These are phyloP conservation scores for Emydocephalus ijimae DNA, from an alignment of 2,113 vertebrate species.

Conservation along the genomic window DNA sequence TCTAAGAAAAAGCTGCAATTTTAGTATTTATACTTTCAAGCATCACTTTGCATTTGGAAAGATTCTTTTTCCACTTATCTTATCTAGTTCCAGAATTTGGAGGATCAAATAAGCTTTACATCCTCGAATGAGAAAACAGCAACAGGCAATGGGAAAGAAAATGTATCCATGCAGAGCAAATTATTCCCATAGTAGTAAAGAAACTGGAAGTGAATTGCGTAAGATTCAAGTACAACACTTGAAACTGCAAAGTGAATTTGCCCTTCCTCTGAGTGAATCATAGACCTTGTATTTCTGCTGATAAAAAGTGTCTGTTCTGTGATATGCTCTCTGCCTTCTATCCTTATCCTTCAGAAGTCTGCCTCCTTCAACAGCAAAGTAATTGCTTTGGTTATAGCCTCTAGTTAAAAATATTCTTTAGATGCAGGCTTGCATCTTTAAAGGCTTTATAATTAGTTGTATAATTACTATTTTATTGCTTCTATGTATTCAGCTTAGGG, in stretches of 20 bases:
- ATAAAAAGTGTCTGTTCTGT: slow-evolving; percentile 14
- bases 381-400: slow-evolving; percentile 45
- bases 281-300: background rate
- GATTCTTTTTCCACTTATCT: background rate
- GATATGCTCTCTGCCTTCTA: slow-evolving; percentile 6
- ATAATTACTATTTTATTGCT: slow-evolving; percentile 59
- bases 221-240: background rate
- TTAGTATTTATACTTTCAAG: background rate
- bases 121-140: background rate
- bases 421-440: slow-evolving; percentile 54
- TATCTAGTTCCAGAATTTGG: background rate
- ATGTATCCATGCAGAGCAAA: background rate
- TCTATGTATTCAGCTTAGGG: slow-evolving; percentile 47
- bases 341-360: background rate
- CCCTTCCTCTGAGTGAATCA: background rate
- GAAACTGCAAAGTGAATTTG: background rate
- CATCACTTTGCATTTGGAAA: background rate
- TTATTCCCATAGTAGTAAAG: background rate
- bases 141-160: background rate
- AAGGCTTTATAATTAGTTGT: slow-evolving; percentile 55
- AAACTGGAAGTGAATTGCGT: background rate
- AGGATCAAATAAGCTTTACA: background rate
- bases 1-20: background rate
- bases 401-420: slow-evolving; percentile 46
- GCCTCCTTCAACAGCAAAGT: slow-evolving; percentile 6